Base-by-base conservation (phyloP, 2,113 vertebrate genomes). In the Myiopsitta monachus region DNA sequence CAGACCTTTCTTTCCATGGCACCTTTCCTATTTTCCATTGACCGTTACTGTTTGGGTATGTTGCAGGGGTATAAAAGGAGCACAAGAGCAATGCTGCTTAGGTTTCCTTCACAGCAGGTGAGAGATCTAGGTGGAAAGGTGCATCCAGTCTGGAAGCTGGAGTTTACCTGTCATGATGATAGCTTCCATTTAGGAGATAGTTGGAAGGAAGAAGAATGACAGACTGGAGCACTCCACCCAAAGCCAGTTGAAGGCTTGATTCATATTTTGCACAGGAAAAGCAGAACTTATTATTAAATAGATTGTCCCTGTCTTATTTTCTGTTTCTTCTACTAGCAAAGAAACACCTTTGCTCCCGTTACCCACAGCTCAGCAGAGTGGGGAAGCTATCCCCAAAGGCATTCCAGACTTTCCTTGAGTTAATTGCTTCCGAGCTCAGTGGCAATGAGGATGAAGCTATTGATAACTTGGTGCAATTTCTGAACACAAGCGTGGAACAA, bases 331-430 rank as follows among this genome's bases (percentile, higher is more conserved):
- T 33, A 2, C 18, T 21, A 97, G 97, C 97, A 89, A 96, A 91
- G 81, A 11, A 73, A 61, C 54, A 90, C 30, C 83, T 98, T 43
- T 64, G 47, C 88, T 46, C 94, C 74, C 39, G 3, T 86, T 95
- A 89, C 85, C 96, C 96, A n/a, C 91, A 83, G 22, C 83, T 94
- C 64, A 88, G 75, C 31, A 94, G 89, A 19, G 95, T 93, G 80
- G 77, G 96, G n/a, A 98, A 92, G 75, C 36, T 98, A 5, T 93
- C 97, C 24, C 79, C 73, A 74, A 73, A 89, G 66, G 96, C 98
- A 41, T 98, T 98, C 96, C 97, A 94, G 82, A 83, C 76, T 38
- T 98, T 98, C 75, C 95, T 98, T 31, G 92, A 98, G 64, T 73
- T 98, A 54, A 57, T 98, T 64, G 95, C 97, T 62, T 97, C 97